phyloP scores from a whole-genome alignment of 2,797 vertebrate species.

The Alca torda region DNA sequence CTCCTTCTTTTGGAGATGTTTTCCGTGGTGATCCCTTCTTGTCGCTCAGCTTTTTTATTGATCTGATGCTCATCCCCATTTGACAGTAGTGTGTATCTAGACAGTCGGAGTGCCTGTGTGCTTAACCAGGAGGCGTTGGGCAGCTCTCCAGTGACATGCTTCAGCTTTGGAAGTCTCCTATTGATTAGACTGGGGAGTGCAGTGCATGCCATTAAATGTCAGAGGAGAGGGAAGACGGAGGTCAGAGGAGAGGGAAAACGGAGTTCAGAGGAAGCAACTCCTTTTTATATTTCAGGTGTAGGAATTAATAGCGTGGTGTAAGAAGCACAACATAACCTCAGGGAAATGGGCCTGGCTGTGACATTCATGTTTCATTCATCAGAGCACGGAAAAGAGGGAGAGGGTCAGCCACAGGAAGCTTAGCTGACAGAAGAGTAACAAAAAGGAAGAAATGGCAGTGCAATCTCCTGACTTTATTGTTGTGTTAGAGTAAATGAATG shows the following conservation, averaged over 20 bases:
- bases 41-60: neutral
- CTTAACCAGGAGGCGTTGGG: neutral
- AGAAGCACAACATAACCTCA: neutral
- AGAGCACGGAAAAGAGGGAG: neutral
- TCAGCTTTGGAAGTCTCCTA: neutral
- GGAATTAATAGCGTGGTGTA: neutral
- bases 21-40: neutral
- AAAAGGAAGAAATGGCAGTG: neutral
- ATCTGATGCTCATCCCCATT: neutral
- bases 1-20: neutral
- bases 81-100: neutral
- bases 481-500: neutral
- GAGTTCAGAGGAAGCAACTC: neutral
- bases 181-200: neutral
- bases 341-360: neutral
- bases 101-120: fast-evolving
- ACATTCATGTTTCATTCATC: neutral
- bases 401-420: neutral
- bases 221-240: neutral
- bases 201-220: neutral
- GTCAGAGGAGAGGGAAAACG: neutral
- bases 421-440: neutral
- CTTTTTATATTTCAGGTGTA: neutral
- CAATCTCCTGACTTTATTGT: neutral
- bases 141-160: neutral